Conservation (phyloP, 2,113 vertebrate genomes). For the Meriones unguiculatus region DNA sequence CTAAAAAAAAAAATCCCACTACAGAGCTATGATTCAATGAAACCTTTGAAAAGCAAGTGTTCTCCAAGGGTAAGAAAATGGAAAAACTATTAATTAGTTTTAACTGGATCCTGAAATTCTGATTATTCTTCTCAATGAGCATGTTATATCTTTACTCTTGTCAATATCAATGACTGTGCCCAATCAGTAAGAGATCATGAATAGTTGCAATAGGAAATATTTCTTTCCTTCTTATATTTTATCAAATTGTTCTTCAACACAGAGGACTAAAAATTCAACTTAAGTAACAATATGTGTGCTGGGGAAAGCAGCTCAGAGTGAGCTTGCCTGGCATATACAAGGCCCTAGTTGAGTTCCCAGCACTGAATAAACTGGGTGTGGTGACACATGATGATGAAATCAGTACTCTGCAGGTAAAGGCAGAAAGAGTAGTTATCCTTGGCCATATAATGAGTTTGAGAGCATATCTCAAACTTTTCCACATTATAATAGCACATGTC, state of each 20-base stretch:
- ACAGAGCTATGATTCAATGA: background rate
- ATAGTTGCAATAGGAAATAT: constrained; percentile 6
- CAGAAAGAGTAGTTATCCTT: background rate
- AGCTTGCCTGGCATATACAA: background rate
- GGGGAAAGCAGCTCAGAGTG: background rate
- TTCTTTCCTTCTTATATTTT: background rate
- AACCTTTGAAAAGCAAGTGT: constrained; percentile 32
- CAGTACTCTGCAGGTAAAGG: background rate
- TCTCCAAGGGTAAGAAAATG: constrained; percentile 1
- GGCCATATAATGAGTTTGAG: background rate
- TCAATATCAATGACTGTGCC: background rate
- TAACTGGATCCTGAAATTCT: constrained; percentile 12
- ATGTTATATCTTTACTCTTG: background rate
- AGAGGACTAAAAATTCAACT: constrained; percentile 6
- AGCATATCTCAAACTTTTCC: background rate
- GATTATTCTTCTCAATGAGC: background rate
- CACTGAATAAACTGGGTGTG: background rate
- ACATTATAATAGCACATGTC: background rate
- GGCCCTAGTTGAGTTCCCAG: background rate
- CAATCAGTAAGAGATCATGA: background rate
- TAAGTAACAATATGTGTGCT: background rate
- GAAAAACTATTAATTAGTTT: background rate
- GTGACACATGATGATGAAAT: no score
- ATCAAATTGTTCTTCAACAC: constrained; percentile 27
- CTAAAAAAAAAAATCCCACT: constrained; percentile 12